These are phyloP conservation scores for Hypomecis atomaria DNA, from an alignment of 2,888 invertebrate species.

Conservation along the genomic window DNA sequence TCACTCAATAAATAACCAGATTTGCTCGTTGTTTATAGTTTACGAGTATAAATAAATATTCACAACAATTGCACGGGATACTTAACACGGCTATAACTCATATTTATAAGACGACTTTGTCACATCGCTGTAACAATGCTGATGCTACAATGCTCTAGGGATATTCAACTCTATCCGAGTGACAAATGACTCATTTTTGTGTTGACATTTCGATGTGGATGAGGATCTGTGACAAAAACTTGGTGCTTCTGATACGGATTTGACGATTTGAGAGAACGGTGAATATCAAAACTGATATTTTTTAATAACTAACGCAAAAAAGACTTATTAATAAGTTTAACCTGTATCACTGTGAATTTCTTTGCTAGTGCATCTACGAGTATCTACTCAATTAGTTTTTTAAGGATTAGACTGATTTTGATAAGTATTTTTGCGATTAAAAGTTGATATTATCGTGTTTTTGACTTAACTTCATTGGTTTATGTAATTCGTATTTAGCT, in stretches of 20 bases:
- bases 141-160: slow-evolving; percentile 46
- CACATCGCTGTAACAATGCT: slow-evolving; percentile 74
- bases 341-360: too few species aligned
- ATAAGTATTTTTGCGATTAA: too few species aligned
- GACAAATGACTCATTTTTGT: slow-evolving; percentile 51
- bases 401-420: too few species aligned
- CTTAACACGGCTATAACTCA: slow-evolving; percentile 82
- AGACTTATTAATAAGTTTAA: too few species aligned
- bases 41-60: slow-evolving; percentile 82
- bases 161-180: slow-evolving; percentile 61
- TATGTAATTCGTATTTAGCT: too few species aligned
- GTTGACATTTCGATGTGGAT: slow-evolving; percentile 48
- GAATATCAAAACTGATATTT: slow-evolving; percentile 20
- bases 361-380: neutral
- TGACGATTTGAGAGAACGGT: slow-evolving; percentile 57
- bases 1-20: slow-evolving; percentile 82
- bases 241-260: slow-evolving; percentile 54
- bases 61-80: slow-evolving; percentile 82
- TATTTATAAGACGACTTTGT: slow-evolving; percentile 82
- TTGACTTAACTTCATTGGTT: too few species aligned
- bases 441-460: too few species aligned
- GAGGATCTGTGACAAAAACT: slow-evolving; percentile 50
- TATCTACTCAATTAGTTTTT: too few species aligned
- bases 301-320: too few species aligned
- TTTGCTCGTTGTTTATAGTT: slow-evolving; percentile 83